A percentile compares a stretch with the other conserved stretches of the same genome.
These are phyloP conservation scores for Aphis craccivora DNA, from an alignment of 1,140 invertebrate species.

Conservation along the genomic window DNA sequence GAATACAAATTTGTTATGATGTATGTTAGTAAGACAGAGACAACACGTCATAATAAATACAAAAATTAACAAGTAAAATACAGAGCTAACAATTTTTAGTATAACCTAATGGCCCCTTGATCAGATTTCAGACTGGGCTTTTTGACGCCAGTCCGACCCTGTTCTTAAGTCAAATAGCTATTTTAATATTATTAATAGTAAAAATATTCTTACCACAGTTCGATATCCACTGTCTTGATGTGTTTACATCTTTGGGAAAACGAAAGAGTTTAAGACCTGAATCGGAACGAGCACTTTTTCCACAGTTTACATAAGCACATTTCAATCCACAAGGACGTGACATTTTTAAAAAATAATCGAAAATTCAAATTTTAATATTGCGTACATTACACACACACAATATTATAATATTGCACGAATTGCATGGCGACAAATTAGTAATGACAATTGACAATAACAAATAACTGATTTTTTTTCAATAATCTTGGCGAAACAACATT, in stretches of 20 bases:
- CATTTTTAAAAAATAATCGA: not conserved
- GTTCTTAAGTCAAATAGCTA: too few species aligned
- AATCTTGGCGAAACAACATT: too few species aligned
- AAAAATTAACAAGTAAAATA: not conserved
- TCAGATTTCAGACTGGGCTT: not conserved
- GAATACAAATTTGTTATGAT: too few species aligned
- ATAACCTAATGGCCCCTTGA: not conserved
- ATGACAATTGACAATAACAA: too few species aligned
- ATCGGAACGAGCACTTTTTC: not conserved
- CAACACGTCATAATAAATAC: too few species aligned
- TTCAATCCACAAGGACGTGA: not conserved
- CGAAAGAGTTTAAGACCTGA: not conserved
- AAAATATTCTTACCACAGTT: not conserved
- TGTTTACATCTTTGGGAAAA: not conserved
- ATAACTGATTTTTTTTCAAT: too few species aligned
- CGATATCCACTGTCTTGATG: not conserved
- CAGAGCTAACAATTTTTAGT: not conserved
- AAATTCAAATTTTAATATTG: too few species aligned
- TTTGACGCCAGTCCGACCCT: not conserved
- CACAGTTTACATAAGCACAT: slow-evolving; percentile 4
- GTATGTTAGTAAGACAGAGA: too few species aligned
- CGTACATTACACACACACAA: too few species aligned
- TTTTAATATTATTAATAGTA: too few species aligned
- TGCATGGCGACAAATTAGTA: too few species aligned
- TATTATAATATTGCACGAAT: too few species aligned